Conservation (phyloP, 92 coral and sea anemone genomes). For the Palythoa caribaeorum region DNA sequence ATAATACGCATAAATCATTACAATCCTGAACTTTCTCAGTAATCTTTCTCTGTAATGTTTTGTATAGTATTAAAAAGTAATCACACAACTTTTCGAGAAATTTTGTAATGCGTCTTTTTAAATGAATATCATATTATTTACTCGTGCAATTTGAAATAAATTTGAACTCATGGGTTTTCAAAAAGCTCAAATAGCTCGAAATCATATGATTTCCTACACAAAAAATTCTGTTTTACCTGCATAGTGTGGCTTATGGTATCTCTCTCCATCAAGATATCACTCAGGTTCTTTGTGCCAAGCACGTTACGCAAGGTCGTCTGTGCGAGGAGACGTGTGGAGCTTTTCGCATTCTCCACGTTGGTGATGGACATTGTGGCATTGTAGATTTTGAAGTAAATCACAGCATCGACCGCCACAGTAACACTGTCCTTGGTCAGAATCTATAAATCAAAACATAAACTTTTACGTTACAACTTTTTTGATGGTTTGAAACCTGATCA, state of each 20-base stretch:
- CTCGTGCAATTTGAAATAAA: too few species aligned
- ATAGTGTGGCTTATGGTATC: slow-evolving; percentile 79
- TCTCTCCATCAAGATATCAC: slow-evolving; percentile 82
- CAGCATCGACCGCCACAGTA: slow-evolving; percentile 89
- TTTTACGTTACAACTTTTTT: background rate
- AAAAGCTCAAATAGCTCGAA: too few species aligned
- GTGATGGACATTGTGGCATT: slow-evolving; percentile 87
- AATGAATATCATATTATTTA: too few species aligned
- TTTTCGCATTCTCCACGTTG: slow-evolving; percentile 85
- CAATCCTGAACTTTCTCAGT: too few species aligned
- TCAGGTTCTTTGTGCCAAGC: slow-evolving; percentile 82
- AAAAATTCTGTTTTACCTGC: slow-evolving; percentile 55
- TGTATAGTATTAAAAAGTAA: too few species aligned
- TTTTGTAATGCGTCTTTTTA: too few species aligned
- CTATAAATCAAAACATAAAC: slow-evolving; percentile 18
- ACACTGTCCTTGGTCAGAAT: slow-evolving; percentile 91
- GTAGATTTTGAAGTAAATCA: slow-evolving; percentile 81
- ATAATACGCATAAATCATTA: too few species aligned
- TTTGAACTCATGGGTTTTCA: too few species aligned
- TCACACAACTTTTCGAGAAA: too few species aligned
- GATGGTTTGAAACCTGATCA: too few species aligned
- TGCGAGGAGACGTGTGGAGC: slow-evolving; percentile 84
- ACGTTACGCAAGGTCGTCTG: slow-evolving; percentile 86
- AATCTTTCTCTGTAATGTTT: too few species aligned
- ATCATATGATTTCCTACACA: too few species aligned